phyloP scores from a whole-genome alignment of 2,113 vertebrate genomes.

The Puma concolor region DNA sequence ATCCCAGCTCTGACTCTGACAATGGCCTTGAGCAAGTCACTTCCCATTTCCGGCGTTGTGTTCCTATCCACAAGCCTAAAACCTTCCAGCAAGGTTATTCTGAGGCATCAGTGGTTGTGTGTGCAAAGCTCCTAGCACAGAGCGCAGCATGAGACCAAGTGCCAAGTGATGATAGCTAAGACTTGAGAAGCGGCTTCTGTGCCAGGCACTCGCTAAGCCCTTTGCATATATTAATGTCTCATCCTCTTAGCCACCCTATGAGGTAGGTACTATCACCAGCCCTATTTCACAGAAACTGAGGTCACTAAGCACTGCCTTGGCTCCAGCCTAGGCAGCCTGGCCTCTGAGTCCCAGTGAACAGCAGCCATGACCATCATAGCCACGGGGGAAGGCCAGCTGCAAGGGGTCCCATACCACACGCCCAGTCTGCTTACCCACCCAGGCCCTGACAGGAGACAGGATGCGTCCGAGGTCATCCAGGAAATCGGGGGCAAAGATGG shows the following conservation, averaged over 20 bases:
- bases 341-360: not conserved
- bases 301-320: not conserved
- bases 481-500: not conserved
- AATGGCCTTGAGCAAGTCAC: not conserved
- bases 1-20: not conserved
- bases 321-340: not conserved
- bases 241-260: not conserved
- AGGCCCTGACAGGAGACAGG: not conserved
- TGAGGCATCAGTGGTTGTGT: not conserved
- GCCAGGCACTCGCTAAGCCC: not conserved
- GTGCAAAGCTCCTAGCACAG: not conserved
- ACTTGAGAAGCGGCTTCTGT: not conserved
- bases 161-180: not conserved
- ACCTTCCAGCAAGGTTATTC: not conserved
- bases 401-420: not conserved
- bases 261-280: not conserved
- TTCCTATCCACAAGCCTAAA: not conserved
- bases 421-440: not conserved
- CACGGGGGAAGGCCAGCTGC: not conserved
- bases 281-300: not conserved
- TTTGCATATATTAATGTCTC: not conserved
- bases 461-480: not conserved
- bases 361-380: not conserved
- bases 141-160: not conserved
- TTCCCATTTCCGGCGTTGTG: not conserved